Conservation (phyloP, 2,797 vertebrate species). For the Cichlasoma orientale region DNA sequence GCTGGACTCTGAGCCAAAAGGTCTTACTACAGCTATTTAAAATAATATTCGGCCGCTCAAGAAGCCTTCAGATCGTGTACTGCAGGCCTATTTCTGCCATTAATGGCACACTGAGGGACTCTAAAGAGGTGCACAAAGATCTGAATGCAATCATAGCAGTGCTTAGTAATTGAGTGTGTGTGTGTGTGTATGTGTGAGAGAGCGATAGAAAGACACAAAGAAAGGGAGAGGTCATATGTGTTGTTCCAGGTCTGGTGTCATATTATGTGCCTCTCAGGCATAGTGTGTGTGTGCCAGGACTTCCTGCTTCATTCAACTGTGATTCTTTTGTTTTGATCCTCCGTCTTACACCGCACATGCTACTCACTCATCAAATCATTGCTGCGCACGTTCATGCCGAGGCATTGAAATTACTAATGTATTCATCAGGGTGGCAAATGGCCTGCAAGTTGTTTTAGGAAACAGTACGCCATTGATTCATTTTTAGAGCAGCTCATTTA, state of each 20-base stretch:
- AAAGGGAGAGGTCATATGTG: constrained; percentile 57
- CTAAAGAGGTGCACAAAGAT: constrained; percentile 27
- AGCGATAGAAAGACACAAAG: constrained; percentile 38
- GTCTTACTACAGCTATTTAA: constrained; percentile 39
- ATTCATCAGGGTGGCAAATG: constrained; percentile 30
- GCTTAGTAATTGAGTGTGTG: constrained; percentile 25
- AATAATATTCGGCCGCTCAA: constrained; percentile 48
- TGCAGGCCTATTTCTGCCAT: constrained; percentile 20
- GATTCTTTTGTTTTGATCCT: constrained; percentile 64
- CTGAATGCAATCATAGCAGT: constrained; percentile 50
- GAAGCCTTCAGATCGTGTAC: constrained; percentile 22
- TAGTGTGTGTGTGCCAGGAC: constrained; percentile 31
- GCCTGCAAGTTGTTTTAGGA: constrained; percentile 43
- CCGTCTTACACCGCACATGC: background rate
- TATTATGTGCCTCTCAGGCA: constrained; percentile 51
- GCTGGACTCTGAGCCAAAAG: constrained; percentile 37
- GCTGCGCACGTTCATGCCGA: constrained; percentile 10
- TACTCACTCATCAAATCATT: constrained; percentile 41
- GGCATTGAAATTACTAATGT: constrained; percentile 24
- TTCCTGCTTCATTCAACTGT: constrained; percentile 56
- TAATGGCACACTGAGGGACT: constrained; percentile 31
- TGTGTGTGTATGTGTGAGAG: background rate
- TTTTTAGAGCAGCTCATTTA: constrained; percentile 46
- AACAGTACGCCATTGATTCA: constrained; percentile 44
- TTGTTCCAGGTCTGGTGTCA: constrained; percentile 59